Conservation (phyloP, 30 jellyfish, hydroid and myxozoan genomes). For the Rhopilema esculentum region DNA sequence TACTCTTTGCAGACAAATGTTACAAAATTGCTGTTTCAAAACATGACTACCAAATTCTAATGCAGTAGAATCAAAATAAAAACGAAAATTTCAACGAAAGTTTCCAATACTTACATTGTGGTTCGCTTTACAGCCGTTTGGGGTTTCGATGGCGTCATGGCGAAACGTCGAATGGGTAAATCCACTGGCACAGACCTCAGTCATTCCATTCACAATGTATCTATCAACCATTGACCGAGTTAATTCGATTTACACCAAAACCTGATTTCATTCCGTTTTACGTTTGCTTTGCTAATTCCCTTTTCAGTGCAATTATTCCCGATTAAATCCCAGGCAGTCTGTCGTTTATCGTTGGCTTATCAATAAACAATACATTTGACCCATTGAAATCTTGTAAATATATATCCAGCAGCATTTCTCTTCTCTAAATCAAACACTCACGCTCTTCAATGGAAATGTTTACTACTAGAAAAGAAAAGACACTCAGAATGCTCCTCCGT, state of each 20-base stretch:
- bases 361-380: slow-evolving; percentile 3
- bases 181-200: neutral
- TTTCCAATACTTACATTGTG: neutral
- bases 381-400: slow-evolving; percentile 12
- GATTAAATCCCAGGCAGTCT: neutral
- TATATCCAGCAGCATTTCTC: neutral
- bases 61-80: too few relatives aligned
- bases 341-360: slow-evolving; percentile 20
- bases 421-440: slow-evolving; percentile 21
- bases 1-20: neutral
- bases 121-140: neutral
- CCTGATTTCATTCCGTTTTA: neutral
- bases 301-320: neutral
- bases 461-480: neutral
- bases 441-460: neutral
- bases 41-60: too few relatives aligned
- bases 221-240: neutral
- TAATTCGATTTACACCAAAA: neutral
- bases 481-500: neutral
- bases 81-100: too few relatives aligned
- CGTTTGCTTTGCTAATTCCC: slow-evolving; percentile 13
- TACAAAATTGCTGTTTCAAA: neutral
- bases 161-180: neutral
- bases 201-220: neutral
- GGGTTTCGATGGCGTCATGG: neutral